Percentiles rank a stretch among this genome's conserved stretches.
These are phyloP conservation scores for Hylyphantes graminicola DNA, from an alignment of 1,140 invertebrate species.

Conservation along the genomic window DNA sequence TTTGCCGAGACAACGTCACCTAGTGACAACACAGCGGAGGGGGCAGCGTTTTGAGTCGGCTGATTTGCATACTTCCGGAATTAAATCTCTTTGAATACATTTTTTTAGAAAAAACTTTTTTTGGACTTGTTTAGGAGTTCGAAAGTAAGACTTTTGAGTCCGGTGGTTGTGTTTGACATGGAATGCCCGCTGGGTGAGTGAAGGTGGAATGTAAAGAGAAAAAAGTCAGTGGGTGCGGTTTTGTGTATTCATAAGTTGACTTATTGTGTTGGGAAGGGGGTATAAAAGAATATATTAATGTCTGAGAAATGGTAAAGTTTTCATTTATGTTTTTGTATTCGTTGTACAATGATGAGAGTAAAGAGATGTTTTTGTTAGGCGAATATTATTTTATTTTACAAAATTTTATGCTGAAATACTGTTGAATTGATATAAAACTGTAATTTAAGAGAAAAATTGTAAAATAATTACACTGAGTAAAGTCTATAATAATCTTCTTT, in stretches of 20 bases:
- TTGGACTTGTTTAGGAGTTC: not conserved
- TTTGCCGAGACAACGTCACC: not conserved
- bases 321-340: no score
- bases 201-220: not conserved
- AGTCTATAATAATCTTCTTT: no score
- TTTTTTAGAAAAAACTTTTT: conserved; percentile 1
- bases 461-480: no score
- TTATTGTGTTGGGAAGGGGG: no score
- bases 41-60: not conserved
- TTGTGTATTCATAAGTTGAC: not conserved
- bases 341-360: no score
- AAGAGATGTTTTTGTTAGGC: no score
- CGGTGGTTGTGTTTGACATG: conserved; percentile 8
- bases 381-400: no score
- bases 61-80: conserved; percentile 52
- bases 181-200: conserved; percentile 1
- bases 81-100: conserved; percentile 33
- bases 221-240: not conserved
- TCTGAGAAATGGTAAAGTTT: no score
- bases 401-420: no score
- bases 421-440: no score
- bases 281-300: no score
- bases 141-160: not conserved
- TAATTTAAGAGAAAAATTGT: no score
- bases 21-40: conserved; percentile 8